phyloP scores from a whole-genome alignment of 2,888 invertebrate genomes.

The Seira sanloemensis region DNA sequence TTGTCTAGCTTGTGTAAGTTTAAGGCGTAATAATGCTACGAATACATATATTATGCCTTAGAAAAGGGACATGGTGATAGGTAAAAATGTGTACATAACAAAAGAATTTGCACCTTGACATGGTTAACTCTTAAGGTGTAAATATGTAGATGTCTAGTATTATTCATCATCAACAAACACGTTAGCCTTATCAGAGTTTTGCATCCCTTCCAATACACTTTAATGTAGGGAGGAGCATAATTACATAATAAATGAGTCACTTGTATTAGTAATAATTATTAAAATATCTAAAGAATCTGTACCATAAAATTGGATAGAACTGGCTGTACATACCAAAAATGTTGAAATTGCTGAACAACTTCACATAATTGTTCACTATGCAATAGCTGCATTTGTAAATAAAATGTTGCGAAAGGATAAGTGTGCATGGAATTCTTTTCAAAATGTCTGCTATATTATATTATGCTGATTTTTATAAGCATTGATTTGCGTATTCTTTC shows the following conservation, averaged over 20 bases:
- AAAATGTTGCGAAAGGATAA: background rate
- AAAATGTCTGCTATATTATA: too few species aligned
- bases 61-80: slow-evolving; percentile 60
- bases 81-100: slow-evolving; percentile 38
- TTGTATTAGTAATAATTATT: too few species aligned
- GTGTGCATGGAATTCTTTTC: too few species aligned
- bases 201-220: too few species aligned
- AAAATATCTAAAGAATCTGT: too few species aligned
- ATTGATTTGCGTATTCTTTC: too few species aligned
- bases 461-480: too few species aligned
- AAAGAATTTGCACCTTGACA: slow-evolving; percentile 49
- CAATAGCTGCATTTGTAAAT: background rate
- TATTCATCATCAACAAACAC: slow-evolving; percentile 17
- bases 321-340: background rate
- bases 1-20: background rate
- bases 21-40: background rate
- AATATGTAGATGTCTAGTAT: slow-evolving; percentile 24
- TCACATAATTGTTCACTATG: background rate
- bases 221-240: too few species aligned
- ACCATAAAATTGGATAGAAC: too few species aligned
- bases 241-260: too few species aligned
- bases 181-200: too few species aligned
- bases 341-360: background rate
- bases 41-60: slow-evolving; percentile 27
- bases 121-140: slow-evolving; percentile 48